These are phyloP conservation scores for Drosophila cardini DNA, from an alignment of 1,140 invertebrate genomes.

Conservation along the genomic window DNA sequence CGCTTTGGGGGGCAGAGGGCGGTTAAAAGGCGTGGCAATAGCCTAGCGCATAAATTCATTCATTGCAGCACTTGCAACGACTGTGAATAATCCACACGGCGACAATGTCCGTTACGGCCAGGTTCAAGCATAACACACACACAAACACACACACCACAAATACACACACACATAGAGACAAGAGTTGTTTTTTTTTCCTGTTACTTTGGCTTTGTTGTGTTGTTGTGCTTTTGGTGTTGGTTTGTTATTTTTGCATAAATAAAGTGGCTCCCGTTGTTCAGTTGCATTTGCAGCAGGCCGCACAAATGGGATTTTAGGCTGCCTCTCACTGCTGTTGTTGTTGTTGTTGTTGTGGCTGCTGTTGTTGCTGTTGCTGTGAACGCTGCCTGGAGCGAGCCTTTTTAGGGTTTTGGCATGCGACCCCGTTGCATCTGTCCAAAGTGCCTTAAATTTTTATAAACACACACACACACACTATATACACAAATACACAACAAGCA, in stretches of 20 bases:
- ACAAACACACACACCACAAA: slow-evolving; percentile 19
- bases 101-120: slow-evolving; percentile 67
- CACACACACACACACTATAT: slow-evolving; percentile 55
- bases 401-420: slow-evolving; percentile 58
- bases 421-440: slow-evolving; percentile 44
- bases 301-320: slow-evolving; percentile 79
- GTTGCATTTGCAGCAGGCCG: slow-evolving; percentile 36
- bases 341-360: slow-evolving; percentile 23
- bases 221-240: slow-evolving; percentile 50
- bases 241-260: slow-evolving; percentile 83
- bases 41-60: slow-evolving; percentile 73
- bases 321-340: slow-evolving; percentile 21
- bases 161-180: slow-evolving; percentile 40
- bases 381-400: slow-evolving; percentile 23
- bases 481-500: slow-evolving; percentile 48
- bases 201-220: slow-evolving; percentile 18
- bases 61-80: slow-evolving; percentile 78
- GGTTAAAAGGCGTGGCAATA: slow-evolving; percentile 6
- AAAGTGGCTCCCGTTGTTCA: slow-evolving; percentile 49
- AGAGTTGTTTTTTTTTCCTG: slow-evolving; percentile 61
- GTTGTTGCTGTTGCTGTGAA: slow-evolving; percentile 22
- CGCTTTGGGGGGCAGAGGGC: background rate
- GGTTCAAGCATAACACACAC: slow-evolving; percentile 28
- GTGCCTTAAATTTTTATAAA: slow-evolving; percentile 77
- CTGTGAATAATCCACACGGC: slow-evolving; percentile 81